Evolutionary conservation across 2,888 invertebrate species (phyloP).

Genomic region (Eucera pruinosa): DNA sequence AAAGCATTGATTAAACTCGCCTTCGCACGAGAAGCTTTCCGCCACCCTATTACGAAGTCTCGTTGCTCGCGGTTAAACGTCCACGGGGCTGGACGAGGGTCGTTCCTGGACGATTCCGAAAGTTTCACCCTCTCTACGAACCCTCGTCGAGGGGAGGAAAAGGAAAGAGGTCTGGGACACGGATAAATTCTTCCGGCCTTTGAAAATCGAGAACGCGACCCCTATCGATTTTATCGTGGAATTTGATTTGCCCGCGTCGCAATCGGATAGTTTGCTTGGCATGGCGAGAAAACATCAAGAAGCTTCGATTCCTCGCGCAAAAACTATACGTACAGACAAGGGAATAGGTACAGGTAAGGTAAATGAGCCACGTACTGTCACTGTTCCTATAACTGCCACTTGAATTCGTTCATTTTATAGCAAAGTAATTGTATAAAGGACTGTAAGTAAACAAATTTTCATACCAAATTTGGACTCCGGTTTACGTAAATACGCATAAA

Average conservation of each 20-base stretch:
- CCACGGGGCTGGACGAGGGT: slow-evolving; percentile 40
- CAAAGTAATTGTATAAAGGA: too few species aligned
- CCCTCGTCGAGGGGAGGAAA: too few species aligned
- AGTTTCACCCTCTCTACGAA: slow-evolving; percentile 30
- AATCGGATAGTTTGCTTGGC: slow-evolving; percentile 21
- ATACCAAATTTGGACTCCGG: too few species aligned
- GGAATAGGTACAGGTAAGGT: too few species aligned
- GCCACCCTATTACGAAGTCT: slow-evolving; percentile 25
- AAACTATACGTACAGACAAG: too few species aligned
- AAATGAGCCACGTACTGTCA: too few species aligned
- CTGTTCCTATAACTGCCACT: too few species aligned
- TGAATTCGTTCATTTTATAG: too few species aligned
- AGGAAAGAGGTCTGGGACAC: not conserved
- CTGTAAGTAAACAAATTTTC: too few species aligned
- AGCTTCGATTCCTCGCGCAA: too few species aligned
- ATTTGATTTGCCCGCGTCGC: slow-evolving; percentile 63
- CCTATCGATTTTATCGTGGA: slow-evolving; percentile 59
- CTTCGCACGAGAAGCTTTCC: slow-evolving; percentile 61
- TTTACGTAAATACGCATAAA: too few species aligned
- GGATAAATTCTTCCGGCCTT: slow-evolving; percentile 58
- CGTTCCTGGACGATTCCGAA: slow-evolving; percentile 38
- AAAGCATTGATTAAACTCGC: slow-evolving; percentile 73
- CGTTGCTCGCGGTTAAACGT: slow-evolving; percentile 49
- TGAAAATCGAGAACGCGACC: slow-evolving; percentile 62
- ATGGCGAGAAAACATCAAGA: too few species aligned